Evolutionary conservation across 1,140 invertebrate genomes (phyloP), one percentile per base, ranked within the genome.

Genomic region (Drosophila littoralis): DNA sequence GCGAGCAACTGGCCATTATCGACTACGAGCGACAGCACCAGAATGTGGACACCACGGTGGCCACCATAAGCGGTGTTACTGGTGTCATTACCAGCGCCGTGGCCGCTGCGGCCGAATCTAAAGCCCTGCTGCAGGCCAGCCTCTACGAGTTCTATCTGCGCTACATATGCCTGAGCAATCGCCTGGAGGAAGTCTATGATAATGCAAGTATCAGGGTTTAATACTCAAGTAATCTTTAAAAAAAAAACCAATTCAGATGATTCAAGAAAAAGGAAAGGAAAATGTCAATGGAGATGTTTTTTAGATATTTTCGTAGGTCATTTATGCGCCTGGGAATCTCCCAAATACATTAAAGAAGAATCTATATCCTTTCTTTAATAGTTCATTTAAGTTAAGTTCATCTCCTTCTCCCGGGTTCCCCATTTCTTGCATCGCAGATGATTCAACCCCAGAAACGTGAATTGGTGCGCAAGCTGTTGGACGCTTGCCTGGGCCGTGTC

Each of bases 381-480:
- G 17, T 15, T 22, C 13, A 15, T 35, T 3, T 2, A 22, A 22
- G 22, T 22, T 0, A 22, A 2, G 22, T 17, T 35, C n/a, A n/a
- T n/a, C 40, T 54, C 1, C n/a, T 15, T 15, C 51, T 7, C 10
- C 22, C 22, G 0, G 22, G 2, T 22, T 22, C 22, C 22, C 22
- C 22, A 22, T 22, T 12, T 6, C 12, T 6, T 8, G 5, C 15
- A 6, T 15, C 10, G 9, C n/a, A 89, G 80, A 94, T 98, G 61
- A 94, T 98, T 32, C 98, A 99, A 89, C 97, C 98, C 0, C 98
- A 99, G 92, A 99, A 99, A 91, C 93, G 97, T 45, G 84, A 96
- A 33, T 93, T 98, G 3, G 93, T 99, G 0, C 95, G 95, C 50
- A 95, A 96, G 72, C 90, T 98, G 1, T 91, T 99, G 0, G 97